Evolutionary conservation across 2,797 vertebrate genomes (phyloP).

Genomic region (Bovichtus diacanthus): DNA sequence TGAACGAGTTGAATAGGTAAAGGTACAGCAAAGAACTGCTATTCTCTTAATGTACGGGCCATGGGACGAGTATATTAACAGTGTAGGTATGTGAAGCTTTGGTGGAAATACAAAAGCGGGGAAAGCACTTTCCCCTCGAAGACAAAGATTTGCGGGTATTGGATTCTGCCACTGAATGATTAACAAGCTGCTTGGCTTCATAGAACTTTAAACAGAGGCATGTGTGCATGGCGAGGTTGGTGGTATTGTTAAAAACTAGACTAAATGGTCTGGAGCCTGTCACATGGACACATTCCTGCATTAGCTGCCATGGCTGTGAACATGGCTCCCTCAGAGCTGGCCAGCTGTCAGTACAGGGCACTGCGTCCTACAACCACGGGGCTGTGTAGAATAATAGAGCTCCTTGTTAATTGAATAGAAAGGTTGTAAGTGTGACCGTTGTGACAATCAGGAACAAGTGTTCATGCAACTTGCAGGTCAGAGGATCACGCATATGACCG

Average conservation of each 20-base stretch:
- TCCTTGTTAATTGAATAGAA: slow-evolving; percentile 69
- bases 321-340: slow-evolving; percentile 61
- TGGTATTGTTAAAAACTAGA: slow-evolving; percentile 75
- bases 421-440: slow-evolving; percentile 50
- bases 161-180: slow-evolving; percentile 77
- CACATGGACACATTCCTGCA: slow-evolving; percentile 85
- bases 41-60: slow-evolving; percentile 8
- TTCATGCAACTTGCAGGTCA: slow-evolving; percentile 42
- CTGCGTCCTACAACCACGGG: slow-evolving; percentile 48
- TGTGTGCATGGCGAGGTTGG: slow-evolving; percentile 63
- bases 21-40: background rate
- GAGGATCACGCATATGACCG: background rate
- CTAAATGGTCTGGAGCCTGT: slow-evolving; percentile 82
- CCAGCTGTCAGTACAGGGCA: slow-evolving; percentile 59
- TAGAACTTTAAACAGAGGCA: slow-evolving; percentile 71
- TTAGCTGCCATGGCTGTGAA: slow-evolving; percentile 77
- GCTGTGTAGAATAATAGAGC: slow-evolving; percentile 53
- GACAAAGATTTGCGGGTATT: slow-evolving; percentile 55
- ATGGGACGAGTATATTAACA: slow-evolving; percentile 6
- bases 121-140: slow-evolving; percentile 49
- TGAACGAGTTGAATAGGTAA: slow-evolving; percentile 35
- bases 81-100: slow-evolving; percentile 9
- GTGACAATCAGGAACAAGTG: slow-evolving; percentile 51
- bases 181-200: slow-evolving; percentile 76
- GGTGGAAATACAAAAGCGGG: slow-evolving; percentile 25